Conservation (phyloP, 2,113 vertebrate species). For the Psittacus erithacus region DNA sequence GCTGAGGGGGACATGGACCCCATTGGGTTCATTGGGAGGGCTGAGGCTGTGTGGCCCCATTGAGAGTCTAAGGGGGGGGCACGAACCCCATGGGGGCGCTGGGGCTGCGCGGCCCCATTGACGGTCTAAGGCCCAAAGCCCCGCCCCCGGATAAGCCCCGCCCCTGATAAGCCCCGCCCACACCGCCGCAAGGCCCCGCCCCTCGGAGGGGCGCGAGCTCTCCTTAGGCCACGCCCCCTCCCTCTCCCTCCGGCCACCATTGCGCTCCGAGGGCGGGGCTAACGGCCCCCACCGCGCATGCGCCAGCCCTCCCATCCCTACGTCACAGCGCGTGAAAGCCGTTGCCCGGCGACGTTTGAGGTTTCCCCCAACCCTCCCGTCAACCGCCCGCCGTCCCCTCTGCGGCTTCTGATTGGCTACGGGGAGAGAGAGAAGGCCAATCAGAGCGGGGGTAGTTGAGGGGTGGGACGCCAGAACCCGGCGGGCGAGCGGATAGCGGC, state of each 20-base stretch:
- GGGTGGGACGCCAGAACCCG: background rate
- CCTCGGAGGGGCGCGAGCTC: background rate
- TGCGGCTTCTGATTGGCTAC: background rate
- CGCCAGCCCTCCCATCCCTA: background rate
- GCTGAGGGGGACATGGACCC: background rate
- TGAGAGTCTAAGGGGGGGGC: too few relatives aligned
- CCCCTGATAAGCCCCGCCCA: background rate
- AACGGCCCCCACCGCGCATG: background rate
- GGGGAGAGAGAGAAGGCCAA: background rate
- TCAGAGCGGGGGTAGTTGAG: background rate
- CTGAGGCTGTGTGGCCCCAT: too few relatives aligned
- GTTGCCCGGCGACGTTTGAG: background rate
- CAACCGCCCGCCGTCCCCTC: background rate
- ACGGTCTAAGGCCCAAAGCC: too few relatives aligned
- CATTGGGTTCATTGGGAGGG: too few relatives aligned
- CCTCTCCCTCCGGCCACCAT: too few relatives aligned
- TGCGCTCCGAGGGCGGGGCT: background rate
- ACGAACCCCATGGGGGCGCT: accelerated
- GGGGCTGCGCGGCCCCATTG: accelerated
- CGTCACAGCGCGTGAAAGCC: too few relatives aligned
- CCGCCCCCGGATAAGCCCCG: too few relatives aligned
- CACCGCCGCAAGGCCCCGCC: background rate
- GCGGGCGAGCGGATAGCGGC: background rate
- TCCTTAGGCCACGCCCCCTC: background rate
- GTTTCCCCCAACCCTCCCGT: background rate